These are phyloP conservation scores for Chymomyza procnemis DNA, from an alignment of 2,888 invertebrate species.

Conservation along the genomic window DNA sequence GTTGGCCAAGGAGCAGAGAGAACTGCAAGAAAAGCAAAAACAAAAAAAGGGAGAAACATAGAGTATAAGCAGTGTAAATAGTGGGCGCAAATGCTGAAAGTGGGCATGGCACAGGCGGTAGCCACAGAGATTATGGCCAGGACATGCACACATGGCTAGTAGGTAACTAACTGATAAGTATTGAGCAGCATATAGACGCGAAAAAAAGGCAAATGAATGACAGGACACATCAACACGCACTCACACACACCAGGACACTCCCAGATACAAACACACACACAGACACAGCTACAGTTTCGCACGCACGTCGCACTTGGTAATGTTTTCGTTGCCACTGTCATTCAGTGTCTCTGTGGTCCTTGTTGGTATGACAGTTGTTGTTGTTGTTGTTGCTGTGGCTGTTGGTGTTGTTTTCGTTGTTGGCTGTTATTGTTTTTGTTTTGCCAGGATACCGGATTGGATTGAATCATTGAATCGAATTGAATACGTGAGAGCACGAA, in stretches of 20 bases:
- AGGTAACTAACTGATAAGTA: no score
- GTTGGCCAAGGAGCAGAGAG: background rate
- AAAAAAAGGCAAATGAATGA: slow-evolving; percentile 46
- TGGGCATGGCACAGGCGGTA: background rate
- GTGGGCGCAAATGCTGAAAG: background rate
- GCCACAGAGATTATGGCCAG: background rate
- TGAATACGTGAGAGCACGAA: slow-evolving; percentile 69
- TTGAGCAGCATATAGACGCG: background rate
- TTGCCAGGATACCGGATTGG: slow-evolving; percentile 49
- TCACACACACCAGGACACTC: slow-evolving; percentile 3
- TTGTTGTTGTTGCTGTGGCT: slow-evolving; percentile 4
- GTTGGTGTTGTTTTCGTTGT: background rate
- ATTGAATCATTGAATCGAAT: slow-evolving; percentile 70
- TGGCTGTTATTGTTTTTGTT: slow-evolving; percentile 26
- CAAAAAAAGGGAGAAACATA: background rate
- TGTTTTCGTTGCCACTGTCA: background rate
- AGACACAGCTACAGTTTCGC: background rate
- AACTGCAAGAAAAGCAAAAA: background rate
- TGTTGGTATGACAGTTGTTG: background rate
- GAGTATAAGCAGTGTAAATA: background rate
- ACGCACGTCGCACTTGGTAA: slow-evolving; percentile 19
- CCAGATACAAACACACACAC: slow-evolving; percentile 5
- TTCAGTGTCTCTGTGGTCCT: background rate
- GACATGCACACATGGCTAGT: background rate
- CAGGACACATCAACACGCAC: slow-evolving; percentile 23